Evolutionary conservation across 2,888 invertebrate genomes (phyloP).

Genomic region (Pachycephus smyrnensis): DNA sequence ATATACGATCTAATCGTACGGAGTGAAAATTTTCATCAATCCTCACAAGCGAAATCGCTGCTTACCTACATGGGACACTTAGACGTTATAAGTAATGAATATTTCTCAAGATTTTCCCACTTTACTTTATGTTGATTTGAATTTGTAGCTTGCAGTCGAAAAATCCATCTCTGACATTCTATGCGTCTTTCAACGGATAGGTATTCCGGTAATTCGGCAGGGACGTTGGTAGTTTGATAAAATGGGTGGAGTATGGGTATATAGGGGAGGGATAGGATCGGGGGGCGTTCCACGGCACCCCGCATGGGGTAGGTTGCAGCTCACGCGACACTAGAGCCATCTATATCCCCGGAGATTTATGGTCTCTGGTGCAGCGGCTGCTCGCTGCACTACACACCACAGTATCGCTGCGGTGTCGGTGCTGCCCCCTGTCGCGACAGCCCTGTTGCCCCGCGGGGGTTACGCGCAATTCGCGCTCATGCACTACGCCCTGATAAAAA

Average conservation of each 20-base stretch:
- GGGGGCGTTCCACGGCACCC: conserved; percentile 62
- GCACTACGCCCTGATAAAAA: conserved; percentile 59
- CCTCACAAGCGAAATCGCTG: background rate
- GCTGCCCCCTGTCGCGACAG: conserved; percentile 11
- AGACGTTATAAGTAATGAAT: background rate
- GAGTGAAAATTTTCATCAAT: background rate
- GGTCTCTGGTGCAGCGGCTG: conserved; percentile 64
- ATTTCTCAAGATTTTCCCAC: background rate
- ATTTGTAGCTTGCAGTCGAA: background rate
- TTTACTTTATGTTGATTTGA: background rate
- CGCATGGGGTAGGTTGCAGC: conserved; percentile 66
- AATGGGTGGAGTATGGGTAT: conserved; percentile 46
- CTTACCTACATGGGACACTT: background rate
- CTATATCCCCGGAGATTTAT: conserved; percentile 66
- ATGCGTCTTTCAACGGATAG: background rate
- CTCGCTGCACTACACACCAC: conserved; percentile 57
- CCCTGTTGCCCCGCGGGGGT: conserved; percentile 65
- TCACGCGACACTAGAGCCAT: conserved; percentile 67
- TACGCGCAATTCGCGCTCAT: conserved; percentile 66
- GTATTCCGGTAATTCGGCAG: conserved; percentile 61
- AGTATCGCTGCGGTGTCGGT: conserved; percentile 45
- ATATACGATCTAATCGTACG: background rate
- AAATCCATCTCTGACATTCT: background rate
- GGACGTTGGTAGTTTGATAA: conserved; percentile 29
- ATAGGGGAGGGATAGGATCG: conserved; percentile 46